Evolutionary conservation across 2,113 vertebrate species (phyloP), one percentile per base, ranked within the genome.

Genomic region (Alethe castanea): DNA sequence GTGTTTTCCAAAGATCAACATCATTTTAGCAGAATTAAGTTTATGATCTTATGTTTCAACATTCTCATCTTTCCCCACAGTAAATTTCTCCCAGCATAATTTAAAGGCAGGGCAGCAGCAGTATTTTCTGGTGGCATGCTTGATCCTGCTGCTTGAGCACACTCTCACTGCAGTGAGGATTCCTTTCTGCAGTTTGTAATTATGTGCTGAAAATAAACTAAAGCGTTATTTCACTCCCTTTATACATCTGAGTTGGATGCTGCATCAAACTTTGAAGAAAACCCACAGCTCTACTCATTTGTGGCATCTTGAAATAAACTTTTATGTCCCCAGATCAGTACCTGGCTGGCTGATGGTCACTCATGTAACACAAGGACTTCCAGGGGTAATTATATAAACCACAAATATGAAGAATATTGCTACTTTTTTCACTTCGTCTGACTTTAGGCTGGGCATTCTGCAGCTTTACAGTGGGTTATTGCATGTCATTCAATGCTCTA

Each of bases 181-280:
- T 94, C 33, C 64, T 87, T 92, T 84, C 36, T 36, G 66, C 54
- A 74, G 59, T 91, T 95, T 90, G 70, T 91, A 96, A 96, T 97
- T 97, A 90, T 4, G 44, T 72, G 74, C 81, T 90, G 84, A 97
- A 97, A 95, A 96, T 91, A 96, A 80, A 73, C 65, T 62, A 24
- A 89, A 76, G 62, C 66, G 48, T 24, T 91, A 11, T 94, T 97
- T 96, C 56, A 57, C 18, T 97, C 92, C 45, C 67, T 94, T 78
- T 93, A 17, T 88, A 50, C 8, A 13, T 81, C 93, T 95, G 47
- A 86, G 31, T 52, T 92, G 80, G 88, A 79, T 35, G 25, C 70
- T 96, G 70, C 88, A 73, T 69, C 50, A 76, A 94, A 35, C 59
- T 86, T 96, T 84, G 85, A 94, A 88, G 96, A 95, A 81, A 93